Percentiles rank a stretch among this genome's conserved stretches.
These are phyloP conservation scores for Phragmatobia fuliginosa DNA, from an alignment of 2,888 invertebrate species.

Conservation along the genomic window DNA sequence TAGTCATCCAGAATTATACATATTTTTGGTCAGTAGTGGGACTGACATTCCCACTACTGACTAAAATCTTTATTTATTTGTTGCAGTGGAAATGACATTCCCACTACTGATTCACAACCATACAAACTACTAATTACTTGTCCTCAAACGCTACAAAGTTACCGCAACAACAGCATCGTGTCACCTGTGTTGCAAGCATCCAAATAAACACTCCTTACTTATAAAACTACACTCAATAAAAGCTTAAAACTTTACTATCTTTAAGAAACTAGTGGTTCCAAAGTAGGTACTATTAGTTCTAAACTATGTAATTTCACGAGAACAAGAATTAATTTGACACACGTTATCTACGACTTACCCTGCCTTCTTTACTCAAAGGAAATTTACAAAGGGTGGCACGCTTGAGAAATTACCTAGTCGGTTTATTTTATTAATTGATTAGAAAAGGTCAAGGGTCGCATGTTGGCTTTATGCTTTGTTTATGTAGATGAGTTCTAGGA, in stretches of 20 bases:
- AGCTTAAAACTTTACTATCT: background rate
- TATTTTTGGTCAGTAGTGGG: too few relatives aligned
- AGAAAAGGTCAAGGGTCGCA: conserved; percentile 24
- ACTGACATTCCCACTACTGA: too few relatives aligned
- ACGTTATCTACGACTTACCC: background rate
- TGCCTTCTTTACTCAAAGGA: conserved; percentile 15
- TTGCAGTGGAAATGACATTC: too few relatives aligned
- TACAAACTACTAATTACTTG: too few relatives aligned
- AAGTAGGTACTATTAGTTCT: too few relatives aligned
- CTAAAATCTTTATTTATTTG: too few relatives aligned
- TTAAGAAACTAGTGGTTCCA: background rate
- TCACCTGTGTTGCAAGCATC: too few relatives aligned
- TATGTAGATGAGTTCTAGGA: conserved; percentile 19
- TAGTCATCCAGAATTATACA: too few relatives aligned
- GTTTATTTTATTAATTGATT: conserved; percentile 53
- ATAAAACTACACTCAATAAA: background rate
- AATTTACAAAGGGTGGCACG: conserved; percentile 43
- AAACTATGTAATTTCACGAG: background rate
- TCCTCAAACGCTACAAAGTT: too few relatives aligned
- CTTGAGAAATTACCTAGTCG: conserved; percentile 50
- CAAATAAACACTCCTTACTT: too few relatives aligned
- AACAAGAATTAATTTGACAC: background rate
- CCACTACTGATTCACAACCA: too few relatives aligned
- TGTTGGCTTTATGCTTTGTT: conserved; percentile 14
- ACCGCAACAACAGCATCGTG: too few relatives aligned